A percentile compares a stretch with the other conserved stretches of the same genome.
These are phyloP conservation scores for Otis tarda DNA, from an alignment of 2,113 vertebrate species.

Conservation along the genomic window DNA sequence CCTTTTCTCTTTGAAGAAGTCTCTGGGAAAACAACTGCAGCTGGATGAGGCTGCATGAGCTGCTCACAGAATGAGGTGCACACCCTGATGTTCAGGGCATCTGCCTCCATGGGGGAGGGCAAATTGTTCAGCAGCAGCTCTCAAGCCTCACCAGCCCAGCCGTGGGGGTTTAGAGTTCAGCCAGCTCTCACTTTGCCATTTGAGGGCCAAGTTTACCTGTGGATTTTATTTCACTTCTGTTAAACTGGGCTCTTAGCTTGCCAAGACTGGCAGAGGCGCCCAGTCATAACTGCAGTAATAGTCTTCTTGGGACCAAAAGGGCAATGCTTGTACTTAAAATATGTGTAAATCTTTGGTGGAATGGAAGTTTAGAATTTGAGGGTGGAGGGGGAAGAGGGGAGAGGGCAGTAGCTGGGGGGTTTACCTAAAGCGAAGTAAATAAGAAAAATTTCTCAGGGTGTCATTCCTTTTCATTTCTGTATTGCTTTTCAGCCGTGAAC, in stretches of 20 bases:
- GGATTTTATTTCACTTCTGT: background rate
- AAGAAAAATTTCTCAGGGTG: background rate
- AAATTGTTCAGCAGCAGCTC: background rate
- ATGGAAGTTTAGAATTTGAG: background rate
- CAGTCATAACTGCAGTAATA: background rate
- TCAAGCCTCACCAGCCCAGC: too few species aligned
- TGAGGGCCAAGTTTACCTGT: background rate
- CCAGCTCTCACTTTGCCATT: background rate
- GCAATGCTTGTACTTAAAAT: background rate
- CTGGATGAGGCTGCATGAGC: background rate
- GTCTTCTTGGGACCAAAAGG: background rate
- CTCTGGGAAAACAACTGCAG: background rate
- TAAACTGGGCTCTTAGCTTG: background rate
- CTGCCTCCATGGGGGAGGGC: background rate
- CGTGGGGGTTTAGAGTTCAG: background rate
- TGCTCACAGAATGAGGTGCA: background rate
- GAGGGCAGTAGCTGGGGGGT: background rate
- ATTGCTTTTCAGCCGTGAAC: background rate
- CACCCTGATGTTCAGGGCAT: background rate
- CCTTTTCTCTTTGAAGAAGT: background rate
- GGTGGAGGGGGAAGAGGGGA: accelerated
- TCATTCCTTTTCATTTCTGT: background rate
- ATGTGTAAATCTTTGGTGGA: background rate
- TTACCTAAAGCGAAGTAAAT: background rate
- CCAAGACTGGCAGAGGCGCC: too few species aligned